A percentile compares a stretch with the other conserved stretches of the same genome.
Conservation (phyloP, 2,113 vertebrate genomes). For the Vanacampus margaritifer region DNA sequence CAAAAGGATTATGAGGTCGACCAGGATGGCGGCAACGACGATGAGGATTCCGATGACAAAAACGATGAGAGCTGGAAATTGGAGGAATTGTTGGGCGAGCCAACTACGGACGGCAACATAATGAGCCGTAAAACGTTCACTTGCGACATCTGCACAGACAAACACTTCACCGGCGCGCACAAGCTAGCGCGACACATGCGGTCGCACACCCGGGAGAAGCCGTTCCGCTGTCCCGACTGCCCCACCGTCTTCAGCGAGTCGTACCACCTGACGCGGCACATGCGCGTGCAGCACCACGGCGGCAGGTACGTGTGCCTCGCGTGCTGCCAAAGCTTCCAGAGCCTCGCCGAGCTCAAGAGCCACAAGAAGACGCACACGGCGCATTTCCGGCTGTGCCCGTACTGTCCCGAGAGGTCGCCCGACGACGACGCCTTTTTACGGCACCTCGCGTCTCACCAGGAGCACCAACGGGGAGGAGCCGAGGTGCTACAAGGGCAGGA, state of each 20-base stretch:
- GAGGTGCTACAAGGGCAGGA: not conserved
- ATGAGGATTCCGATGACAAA: not conserved
- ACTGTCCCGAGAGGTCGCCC: slow-evolving; percentile 18
- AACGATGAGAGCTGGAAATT: not conserved
- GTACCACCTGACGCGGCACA: slow-evolving; percentile 60
- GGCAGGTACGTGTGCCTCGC: slow-evolving; percentile 43
- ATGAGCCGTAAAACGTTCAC: slow-evolving; percentile 14
- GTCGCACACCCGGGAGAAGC: slow-evolving; percentile 61
- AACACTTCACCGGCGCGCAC: slow-evolving; percentile 34
- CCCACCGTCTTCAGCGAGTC: slow-evolving; percentile 45
- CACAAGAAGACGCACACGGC: slow-evolving; percentile 46
- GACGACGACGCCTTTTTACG: not conserved
- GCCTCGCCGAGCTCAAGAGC: slow-evolving; percentile 19
- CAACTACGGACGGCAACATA: not conserved
- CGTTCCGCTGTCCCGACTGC: slow-evolving; percentile 50
- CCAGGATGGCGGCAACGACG: not conserved
- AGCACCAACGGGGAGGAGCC: too few relatives aligned
- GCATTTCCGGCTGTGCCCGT: slow-evolving; percentile 7
- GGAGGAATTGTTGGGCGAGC: not conserved
- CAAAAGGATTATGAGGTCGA: not conserved
- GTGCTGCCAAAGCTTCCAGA: slow-evolving; percentile 37
- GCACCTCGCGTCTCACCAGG: slow-evolving; percentile 26
- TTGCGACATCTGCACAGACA: slow-evolving; percentile 41
- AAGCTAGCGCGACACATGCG: slow-evolving; percentile 61
- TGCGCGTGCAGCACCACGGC: slow-evolving; percentile 44